These are phyloP conservation scores for Poeciliopsis turrubarensis DNA, from an alignment of 2,113 vertebrate genomes.

Conservation along the genomic window DNA sequence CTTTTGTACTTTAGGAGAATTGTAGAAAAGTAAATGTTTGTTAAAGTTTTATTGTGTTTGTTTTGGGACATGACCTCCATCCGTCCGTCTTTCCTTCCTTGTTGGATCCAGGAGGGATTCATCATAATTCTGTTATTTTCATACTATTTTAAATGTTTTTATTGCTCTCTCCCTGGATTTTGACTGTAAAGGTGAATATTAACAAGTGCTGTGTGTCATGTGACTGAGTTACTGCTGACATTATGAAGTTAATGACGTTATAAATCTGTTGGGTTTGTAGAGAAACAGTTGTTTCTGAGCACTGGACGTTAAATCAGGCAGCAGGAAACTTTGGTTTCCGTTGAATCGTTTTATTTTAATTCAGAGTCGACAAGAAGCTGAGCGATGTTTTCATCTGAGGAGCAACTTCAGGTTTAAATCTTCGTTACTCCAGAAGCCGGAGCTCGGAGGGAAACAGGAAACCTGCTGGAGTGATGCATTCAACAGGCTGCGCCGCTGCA, in stretches of 20 bases:
- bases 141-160: neutral
- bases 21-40: too few species aligned
- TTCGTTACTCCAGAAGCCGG: conserved; percentile 8
- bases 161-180: neutral
- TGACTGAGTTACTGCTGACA: too few species aligned
- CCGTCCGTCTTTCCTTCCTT: too few species aligned
- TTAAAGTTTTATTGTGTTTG: too few species aligned
- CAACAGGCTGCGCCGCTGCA: conserved; percentile 8
- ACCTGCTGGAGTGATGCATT: conserved; percentile 20
- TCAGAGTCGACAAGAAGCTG: conserved; percentile 11
- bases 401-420: conserved; percentile 1
- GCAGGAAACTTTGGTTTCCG: conserved; percentile 4
- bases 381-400: conserved; percentile 43
- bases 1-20: too few species aligned
- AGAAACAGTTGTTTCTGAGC: neutral
- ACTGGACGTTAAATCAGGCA: conserved; percentile 5
- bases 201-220: neutral
- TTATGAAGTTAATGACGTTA: neutral
- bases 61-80: too few species aligned
- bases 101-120: too few species aligned
- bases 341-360: conserved; percentile 15
- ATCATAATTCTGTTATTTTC: too few species aligned
- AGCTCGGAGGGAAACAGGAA: conserved; percentile 14
- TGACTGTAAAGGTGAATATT: neutral
- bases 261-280: neutral